These are phyloP conservation scores for Drosophila athabasca DNA, from an alignment of 1,140 invertebrate genomes.

Conservation along the genomic window DNA sequence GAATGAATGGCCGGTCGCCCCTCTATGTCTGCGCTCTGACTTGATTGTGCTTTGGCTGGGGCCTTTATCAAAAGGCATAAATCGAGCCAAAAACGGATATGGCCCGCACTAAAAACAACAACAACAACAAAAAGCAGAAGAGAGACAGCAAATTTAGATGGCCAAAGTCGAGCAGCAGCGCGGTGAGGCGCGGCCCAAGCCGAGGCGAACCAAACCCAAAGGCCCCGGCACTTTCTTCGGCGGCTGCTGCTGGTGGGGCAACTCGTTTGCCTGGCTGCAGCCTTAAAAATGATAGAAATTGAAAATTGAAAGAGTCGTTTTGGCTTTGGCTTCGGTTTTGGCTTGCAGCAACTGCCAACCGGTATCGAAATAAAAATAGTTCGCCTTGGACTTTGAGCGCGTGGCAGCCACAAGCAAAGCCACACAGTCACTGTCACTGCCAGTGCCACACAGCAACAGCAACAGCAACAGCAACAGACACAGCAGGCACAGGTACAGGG, in stretches of 20 bases:
- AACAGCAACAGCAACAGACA: slow-evolving; percentile 9
- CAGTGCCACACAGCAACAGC: slow-evolving; percentile 11
- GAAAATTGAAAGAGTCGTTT: slow-evolving; percentile 50
- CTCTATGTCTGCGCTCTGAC: slow-evolving; percentile 24
- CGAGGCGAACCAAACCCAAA: slow-evolving; percentile 44
- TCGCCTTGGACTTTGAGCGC: slow-evolving; percentile 47
- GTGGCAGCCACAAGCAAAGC: slow-evolving; percentile 35
- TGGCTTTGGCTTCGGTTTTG: too few relatives aligned
- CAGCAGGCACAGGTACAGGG: neutral
- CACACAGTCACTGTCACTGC: neutral
- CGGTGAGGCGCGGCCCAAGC: neutral
- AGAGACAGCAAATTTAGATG: neutral
- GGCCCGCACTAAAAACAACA: slow-evolving; percentile 60
- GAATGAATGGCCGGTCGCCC: slow-evolving; percentile 39
- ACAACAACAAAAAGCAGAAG: slow-evolving; percentile 20
- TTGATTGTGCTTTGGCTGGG: slow-evolving; percentile 43
- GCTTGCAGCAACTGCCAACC: slow-evolving; percentile 30
- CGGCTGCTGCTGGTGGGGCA: slow-evolving; percentile 18
- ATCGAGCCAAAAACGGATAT: slow-evolving; percentile 80
- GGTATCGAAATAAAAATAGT: slow-evolving; percentile 59
- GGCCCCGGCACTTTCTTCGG: slow-evolving; percentile 68
- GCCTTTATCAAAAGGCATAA: slow-evolving; percentile 73
- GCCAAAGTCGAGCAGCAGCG: slow-evolving; percentile 56
- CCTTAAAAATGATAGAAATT: slow-evolving; percentile 66
- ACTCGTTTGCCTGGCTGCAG: slow-evolving; percentile 65